Conservation (phyloP, 2,888 invertebrate genomes). For the Lutraria lutraria region DNA sequence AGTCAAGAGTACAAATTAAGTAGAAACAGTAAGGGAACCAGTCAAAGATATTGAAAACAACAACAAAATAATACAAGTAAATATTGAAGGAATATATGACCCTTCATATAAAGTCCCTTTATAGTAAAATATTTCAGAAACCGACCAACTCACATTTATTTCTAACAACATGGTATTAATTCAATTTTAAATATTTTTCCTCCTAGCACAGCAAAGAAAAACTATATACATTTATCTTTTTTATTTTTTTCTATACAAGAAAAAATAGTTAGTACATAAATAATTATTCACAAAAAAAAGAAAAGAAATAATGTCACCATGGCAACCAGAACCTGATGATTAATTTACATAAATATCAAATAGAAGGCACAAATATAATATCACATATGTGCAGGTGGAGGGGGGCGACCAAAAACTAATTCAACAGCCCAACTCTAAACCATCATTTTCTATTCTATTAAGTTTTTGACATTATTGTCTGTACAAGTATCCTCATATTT, state of each 20-base stretch:
- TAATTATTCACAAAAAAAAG: neutral
- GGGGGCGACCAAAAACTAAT: neutral
- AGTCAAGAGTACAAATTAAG: neutral
- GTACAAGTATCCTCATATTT: neutral
- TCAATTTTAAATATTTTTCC: neutral
- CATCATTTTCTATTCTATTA: neutral
- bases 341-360: neutral
- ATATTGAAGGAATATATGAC: neutral
- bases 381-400: neutral
- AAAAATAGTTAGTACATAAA: neutral
- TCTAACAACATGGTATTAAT: neutral
- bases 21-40: neutral
- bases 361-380: constrained; percentile 26
- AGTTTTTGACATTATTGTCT: too few relatives aligned
- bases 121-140: neutral
- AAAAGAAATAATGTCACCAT: neutral
- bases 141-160: neutral
- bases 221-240: neutral
- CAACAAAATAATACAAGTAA: neutral
- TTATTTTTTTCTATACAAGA: neutral
- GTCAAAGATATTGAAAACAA: neutral
- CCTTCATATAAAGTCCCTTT: neutral
- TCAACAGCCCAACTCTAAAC: neutral
- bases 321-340: neutral
- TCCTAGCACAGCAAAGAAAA: neutral